Conservation (phyloP, 2,797 vertebrate genomes). For the Novumbra hubbsi region DNA sequence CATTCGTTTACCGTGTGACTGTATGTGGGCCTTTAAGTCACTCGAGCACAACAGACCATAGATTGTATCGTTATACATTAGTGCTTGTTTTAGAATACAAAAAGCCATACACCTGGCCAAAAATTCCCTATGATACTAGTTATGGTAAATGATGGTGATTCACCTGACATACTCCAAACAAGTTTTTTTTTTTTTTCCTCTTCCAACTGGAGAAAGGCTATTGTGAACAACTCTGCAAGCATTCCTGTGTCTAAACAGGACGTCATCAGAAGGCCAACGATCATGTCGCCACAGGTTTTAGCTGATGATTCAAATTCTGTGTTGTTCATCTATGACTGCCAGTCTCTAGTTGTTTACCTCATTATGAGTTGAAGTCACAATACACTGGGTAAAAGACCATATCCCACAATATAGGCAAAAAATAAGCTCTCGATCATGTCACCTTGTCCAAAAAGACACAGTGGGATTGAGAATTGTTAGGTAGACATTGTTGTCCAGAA, state of each 20-base stretch:
- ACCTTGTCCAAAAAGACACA: not conserved
- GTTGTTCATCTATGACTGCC: conserved; percentile 53
- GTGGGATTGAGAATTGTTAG: not conserved
- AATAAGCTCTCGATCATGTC: not conserved
- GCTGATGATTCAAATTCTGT: conserved; percentile 45
- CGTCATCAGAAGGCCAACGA: conserved; percentile 34
- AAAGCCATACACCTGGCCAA: not conserved
- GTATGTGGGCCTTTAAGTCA: not conserved
- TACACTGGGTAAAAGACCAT: not conserved
- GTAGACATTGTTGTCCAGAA: too few relatives aligned
- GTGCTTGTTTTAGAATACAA: not conserved
- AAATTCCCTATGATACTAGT: not conserved
- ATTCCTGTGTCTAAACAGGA: conserved; percentile 46
- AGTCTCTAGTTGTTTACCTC: conserved; percentile 8
- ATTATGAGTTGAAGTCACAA: not conserved
- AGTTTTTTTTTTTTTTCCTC: not conserved
- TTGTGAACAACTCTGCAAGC: conserved; percentile 19
- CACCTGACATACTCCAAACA: conserved; percentile 14
- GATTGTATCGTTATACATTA: not conserved
- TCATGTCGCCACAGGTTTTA: conserved; percentile 54
- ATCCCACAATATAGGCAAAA: not conserved
- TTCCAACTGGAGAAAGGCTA: conserved; percentile 12
- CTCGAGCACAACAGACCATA: not conserved
- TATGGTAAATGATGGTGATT: conserved; percentile 5
- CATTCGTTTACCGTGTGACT: not conserved